These are phyloP conservation scores for Odiellus spinosus DNA, from an alignment of 2,888 invertebrate species.

Conservation along the genomic window DNA sequence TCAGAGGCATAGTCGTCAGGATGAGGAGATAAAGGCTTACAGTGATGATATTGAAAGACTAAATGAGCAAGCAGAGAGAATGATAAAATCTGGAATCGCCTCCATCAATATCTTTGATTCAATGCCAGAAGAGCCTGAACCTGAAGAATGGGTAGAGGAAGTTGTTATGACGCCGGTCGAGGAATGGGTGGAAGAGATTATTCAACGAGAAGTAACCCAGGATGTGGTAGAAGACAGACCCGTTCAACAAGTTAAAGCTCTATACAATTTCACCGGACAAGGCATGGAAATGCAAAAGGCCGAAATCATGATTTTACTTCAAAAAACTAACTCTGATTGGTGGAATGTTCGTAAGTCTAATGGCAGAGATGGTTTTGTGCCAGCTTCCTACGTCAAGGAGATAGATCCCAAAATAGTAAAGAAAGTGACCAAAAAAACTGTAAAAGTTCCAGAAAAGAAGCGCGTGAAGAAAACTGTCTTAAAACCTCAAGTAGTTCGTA, in stretches of 20 bases:
- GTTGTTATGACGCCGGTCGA: slow-evolving; percentile 66
- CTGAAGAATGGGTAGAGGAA: slow-evolving; percentile 56
- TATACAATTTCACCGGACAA: slow-evolving; percentile 81
- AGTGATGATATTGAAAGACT: slow-evolving; percentile 67
- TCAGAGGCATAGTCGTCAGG: slow-evolving; percentile 67
- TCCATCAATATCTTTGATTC: slow-evolving; percentile 35
- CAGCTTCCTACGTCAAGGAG: slow-evolving; percentile 88
- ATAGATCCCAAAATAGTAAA: slow-evolving; percentile 56
- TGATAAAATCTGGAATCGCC: slow-evolving; percentile 58
- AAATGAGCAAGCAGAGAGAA: slow-evolving; percentile 56
- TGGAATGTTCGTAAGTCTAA: slow-evolving; percentile 93
- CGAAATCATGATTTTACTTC: slow-evolving; percentile 77
- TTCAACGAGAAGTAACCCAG: slow-evolving; percentile 64
- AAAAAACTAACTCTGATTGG: slow-evolving; percentile 94
- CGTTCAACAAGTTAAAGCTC: slow-evolving; percentile 58
- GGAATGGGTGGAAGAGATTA: slow-evolving; percentile 79
- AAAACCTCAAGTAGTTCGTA: slow-evolving; percentile 67
- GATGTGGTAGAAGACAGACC: slow-evolving; percentile 73
- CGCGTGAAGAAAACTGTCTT: slow-evolving; percentile 75
- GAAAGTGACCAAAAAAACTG: slow-evolving; percentile 49
- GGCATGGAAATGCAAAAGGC: slow-evolving; percentile 83
- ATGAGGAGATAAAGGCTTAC: slow-evolving; percentile 77
- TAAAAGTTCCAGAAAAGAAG: slow-evolving; percentile 64
- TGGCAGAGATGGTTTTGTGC: slow-evolving; percentile 89
- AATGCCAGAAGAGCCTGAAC: slow-evolving; percentile 19